Percentiles rank a stretch among this genome's conserved stretches.
phyloP scores from a whole-genome alignment of 1,140 invertebrate genomes.

The Vanessa tameamea region DNA sequence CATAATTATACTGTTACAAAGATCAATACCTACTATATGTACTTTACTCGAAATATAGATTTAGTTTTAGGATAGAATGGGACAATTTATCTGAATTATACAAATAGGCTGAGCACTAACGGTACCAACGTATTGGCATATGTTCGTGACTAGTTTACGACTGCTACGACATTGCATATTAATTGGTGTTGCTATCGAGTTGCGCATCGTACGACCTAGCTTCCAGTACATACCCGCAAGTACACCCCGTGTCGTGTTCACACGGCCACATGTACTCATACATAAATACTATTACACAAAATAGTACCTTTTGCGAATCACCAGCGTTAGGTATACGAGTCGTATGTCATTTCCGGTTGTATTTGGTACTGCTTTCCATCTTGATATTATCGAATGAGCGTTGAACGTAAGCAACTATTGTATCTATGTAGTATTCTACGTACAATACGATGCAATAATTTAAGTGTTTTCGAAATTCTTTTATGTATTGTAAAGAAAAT shows the following conservation, averaged over 20 bases:
- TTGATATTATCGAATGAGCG: too few species aligned
- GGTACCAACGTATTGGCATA: slow-evolving; percentile 75
- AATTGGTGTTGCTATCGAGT: slow-evolving; percentile 76
- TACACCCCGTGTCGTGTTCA: slow-evolving; percentile 36
- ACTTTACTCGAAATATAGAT: neutral
- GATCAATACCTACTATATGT: too few species aligned
- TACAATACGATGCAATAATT: too few species aligned
- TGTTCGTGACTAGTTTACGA: slow-evolving; percentile 79
- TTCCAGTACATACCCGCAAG: slow-evolving; percentile 49
- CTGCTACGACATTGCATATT: slow-evolving; percentile 78
- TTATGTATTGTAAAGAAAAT: too few species aligned
- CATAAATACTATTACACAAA: slow-evolving; percentile 4
- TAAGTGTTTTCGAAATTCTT: too few species aligned
- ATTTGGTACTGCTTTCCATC: too few species aligned
- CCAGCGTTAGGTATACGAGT: neutral
- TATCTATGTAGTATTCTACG: too few species aligned
- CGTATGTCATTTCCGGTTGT: too few species aligned
- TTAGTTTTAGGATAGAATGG: neutral
- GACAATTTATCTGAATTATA: slow-evolving; percentile 58
- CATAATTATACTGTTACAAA: too few species aligned
- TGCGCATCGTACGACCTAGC: slow-evolving; percentile 69
- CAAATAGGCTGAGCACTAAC: slow-evolving; percentile 69
- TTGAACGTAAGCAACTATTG: too few species aligned
- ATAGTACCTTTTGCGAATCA: neutral
- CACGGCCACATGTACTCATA: slow-evolving; percentile 13